Percentiles rank a stretch among this genome's conserved stretches.
Conservation (phyloP, 2,797 vertebrate genomes). For the Pipistrellus pipistrellus region DNA sequence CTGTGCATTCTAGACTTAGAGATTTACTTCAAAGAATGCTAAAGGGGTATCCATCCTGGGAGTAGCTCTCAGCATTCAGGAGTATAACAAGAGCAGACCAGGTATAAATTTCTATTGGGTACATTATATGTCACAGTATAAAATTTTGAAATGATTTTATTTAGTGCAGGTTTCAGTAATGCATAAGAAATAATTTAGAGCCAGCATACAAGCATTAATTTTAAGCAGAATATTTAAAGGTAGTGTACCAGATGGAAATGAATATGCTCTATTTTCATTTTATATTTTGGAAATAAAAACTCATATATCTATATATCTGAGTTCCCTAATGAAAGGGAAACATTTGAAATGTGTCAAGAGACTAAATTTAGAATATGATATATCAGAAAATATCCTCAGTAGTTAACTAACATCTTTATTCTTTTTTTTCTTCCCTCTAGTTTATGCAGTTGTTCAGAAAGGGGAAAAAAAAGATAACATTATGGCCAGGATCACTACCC, state of each 20-base stretch:
- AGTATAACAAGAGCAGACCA: background rate
- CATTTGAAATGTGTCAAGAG: slow-evolving; percentile 2
- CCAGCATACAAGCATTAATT: background rate
- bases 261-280: slow-evolving; percentile 35
- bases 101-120: background rate
- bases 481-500: background rate
- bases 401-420: background rate
- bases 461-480: background rate
- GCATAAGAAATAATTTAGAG: background rate
- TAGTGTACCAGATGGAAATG: background rate
- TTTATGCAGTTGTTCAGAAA: background rate
- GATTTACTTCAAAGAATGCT: background rate
- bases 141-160: slow-evolving; percentile 2
- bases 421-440: background rate
- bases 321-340: slow-evolving; percentile 22
- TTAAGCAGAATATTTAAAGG: slow-evolving; percentile 5
- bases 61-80: background rate
- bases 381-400: background rate
- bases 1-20: background rate
- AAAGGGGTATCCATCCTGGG: background rate
- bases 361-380: background rate
- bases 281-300: slow-evolving; percentile 51
- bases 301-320: background rate
- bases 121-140: background rate
- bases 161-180: background rate